Evolutionary conservation across 1,140 invertebrate species (phyloP).

Genomic region (Carposina sasakii): DNA sequence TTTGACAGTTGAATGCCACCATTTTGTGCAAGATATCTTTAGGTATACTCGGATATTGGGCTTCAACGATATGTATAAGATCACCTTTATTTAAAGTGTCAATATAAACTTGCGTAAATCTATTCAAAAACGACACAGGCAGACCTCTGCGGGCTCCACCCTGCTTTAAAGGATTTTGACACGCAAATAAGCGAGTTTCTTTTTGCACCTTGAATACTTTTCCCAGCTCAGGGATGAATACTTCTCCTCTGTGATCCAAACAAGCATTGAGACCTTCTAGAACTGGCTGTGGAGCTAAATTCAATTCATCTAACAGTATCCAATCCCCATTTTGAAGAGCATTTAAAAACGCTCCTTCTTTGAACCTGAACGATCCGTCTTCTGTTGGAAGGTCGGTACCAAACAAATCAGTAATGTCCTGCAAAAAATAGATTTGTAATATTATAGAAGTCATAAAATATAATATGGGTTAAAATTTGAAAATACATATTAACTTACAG

Average conservation of each 20-base stretch:
- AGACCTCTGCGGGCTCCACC: conserved; percentile 96
- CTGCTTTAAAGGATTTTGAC: conserved; percentile 98
- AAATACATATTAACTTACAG: conserved; percentile 74
- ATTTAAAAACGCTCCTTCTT: conserved; percentile 94
- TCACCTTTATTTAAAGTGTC: conserved; percentile 86
- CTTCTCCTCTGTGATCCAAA: conserved; percentile 96
- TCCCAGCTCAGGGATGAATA: conserved; percentile 96
- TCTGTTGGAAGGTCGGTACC: conserved; percentile 97
- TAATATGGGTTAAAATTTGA: not conserved
- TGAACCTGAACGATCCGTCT: conserved; percentile 95
- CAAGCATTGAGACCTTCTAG: conserved; percentile 98
- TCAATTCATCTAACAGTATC: conserved; percentile 99
- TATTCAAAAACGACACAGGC: conserved; percentile 97
- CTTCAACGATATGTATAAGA: conserved; percentile 76
- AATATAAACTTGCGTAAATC: conserved; percentile 97
- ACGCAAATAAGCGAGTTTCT: conserved; percentile 94
- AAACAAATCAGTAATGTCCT: conserved; percentile 98
- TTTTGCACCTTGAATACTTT: conserved; percentile 86
- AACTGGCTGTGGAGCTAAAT: conserved; percentile 98
- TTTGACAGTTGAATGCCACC: conserved; percentile 85
- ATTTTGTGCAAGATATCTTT: conserved; percentile 79
- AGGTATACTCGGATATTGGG: conserved; percentile 73
- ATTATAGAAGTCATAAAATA: not conserved
- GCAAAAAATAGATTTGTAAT: conserved; percentile 30
- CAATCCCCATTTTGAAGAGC: conserved; percentile 95